A percentile compares a stretch with the other conserved stretches of the same genome.
Evolutionary conservation across 1,140 invertebrate genomes (phyloP).

Genomic region (Saccostrea echinata): DNA sequence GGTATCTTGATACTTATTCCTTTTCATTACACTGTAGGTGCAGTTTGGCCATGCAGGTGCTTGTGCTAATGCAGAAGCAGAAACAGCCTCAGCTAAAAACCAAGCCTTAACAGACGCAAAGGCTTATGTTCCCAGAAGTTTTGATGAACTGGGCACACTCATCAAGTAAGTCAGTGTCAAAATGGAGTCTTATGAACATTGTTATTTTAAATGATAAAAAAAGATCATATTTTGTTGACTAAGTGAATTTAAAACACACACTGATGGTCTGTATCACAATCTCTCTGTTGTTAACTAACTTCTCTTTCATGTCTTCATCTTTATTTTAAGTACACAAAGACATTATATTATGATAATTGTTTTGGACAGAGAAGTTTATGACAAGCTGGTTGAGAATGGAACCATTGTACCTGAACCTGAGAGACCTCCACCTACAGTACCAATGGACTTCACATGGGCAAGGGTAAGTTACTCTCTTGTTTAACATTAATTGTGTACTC

Average conservation of each 20-base stretch:
- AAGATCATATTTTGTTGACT: background rate
- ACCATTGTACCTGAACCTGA: slow-evolving; percentile 93
- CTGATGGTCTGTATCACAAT: background rate
- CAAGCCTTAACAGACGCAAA: slow-evolving; percentile 90
- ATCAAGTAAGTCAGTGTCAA: slow-evolving; percentile 82
- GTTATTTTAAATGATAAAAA: background rate
- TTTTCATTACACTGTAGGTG: slow-evolving; percentile 82
- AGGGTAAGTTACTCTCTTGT: slow-evolving; percentile 83
- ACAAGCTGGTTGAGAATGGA: slow-evolving; percentile 89
- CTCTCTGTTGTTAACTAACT: background rate
- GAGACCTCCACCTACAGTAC: slow-evolving; percentile 97
- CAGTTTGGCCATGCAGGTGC: slow-evolving; percentile 99
- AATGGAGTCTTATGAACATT: background rate
- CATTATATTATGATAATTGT: background rate
- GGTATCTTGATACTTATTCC: background rate
- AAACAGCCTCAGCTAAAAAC: slow-evolving; percentile 97
- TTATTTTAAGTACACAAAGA: background rate
- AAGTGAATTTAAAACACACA: background rate
- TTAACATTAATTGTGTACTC: too few relatives aligned
- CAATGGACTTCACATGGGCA: slow-evolving; percentile 99
- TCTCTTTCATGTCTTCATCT: background rate
- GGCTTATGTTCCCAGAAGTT: slow-evolving; percentile 94
- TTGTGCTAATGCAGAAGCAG: slow-evolving; percentile 96
- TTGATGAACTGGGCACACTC: slow-evolving; percentile 93
- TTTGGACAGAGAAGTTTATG: slow-evolving; percentile 85